A percentile compares a stretch with the other conserved stretches of the same genome.
Conservation (phyloP, 1,140 invertebrate genomes). For the Zaprionus nigranus region DNA sequence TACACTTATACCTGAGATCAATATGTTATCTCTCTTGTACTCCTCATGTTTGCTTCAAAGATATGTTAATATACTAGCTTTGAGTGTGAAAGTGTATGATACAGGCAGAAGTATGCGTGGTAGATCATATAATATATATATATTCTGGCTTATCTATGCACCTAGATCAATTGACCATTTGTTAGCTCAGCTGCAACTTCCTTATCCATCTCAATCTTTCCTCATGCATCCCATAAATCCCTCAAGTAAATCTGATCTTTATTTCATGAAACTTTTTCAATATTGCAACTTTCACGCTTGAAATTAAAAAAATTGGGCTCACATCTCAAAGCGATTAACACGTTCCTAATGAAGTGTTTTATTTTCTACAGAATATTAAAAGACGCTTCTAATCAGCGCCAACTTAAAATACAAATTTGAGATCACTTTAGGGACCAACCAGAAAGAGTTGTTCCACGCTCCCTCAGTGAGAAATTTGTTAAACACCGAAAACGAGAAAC, state of each 20-base stretch:
- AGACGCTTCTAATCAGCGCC: constrained; percentile 44
- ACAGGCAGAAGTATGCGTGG: too few species aligned
- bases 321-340: constrained; percentile 61
- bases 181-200: neutral
- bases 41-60: too few species aligned
- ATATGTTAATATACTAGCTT: too few species aligned
- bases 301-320: neutral
- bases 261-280: neutral
- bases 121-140: too few species aligned
- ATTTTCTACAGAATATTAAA: constrained; percentile 64
- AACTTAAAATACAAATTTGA: constrained; percentile 44
- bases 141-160: too few species aligned
- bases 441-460: constrained; percentile 1
- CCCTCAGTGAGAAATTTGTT: constrained; percentile 47
- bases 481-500: constrained; percentile 22
- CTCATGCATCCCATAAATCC: neutral
- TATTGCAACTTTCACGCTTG: constrained; percentile 70
- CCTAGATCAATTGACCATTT: neutral
- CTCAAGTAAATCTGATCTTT: neutral
- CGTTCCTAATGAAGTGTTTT: constrained; percentile 75
- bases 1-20: too few species aligned
- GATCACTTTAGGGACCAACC: constrained; percentile 47
- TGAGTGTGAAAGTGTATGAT: too few species aligned
- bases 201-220: neutral
- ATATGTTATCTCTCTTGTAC: too few species aligned